Evolutionary conservation across 2,113 vertebrate genomes (phyloP), one percentile per base, ranked within the genome.

Genomic region (Heteronetta atricapilla): DNA sequence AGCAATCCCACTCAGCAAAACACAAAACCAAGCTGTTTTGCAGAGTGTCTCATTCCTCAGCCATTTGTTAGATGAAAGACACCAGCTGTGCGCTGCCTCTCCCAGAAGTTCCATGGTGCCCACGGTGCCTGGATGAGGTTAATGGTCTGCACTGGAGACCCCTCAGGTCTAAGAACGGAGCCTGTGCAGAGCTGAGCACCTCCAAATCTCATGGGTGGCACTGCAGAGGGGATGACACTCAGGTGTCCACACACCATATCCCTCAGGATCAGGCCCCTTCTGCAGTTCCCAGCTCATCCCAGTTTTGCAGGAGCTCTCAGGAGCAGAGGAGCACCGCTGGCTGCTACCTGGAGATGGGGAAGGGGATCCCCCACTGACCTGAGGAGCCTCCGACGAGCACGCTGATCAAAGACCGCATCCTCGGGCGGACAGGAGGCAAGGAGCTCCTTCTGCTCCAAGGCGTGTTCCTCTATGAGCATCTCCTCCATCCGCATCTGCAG

Each of bases 401-500:
- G n/a, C 31, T 97, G 83, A 55, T 89, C 63, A 81, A 93, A 56
- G 29, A 29, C n/a, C 1, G 10, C 4, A 3, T 69, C 79, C 8
- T 93, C 80, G 0, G 1, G 1, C 8, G 23, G 4, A 34, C 10
- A 2, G 0, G 46, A 48, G 28, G 4, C 0, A 0, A 86, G 6
- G 7, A 38, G 60, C 58, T 67, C 84, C 83, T 96, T 93, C 81
- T 96, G 93, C 29, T 97, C 92, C 46, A 95, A 53, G 16, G 96
- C 94, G 4, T 97, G 94, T 28, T 96, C 89, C 83, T 95, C 96
- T 34, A 99, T 86, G 76, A 99, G 89, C 28, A 98, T 90, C 44
- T 97, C 79, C 59, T 98, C 98, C 80, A 98, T 82, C 89, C 98
- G 95, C 97, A 98, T 97, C 96, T 98, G 98, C 81, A 98, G 73